Evolutionary conservation across 2,888 invertebrate species (phyloP).

Genomic region (Agriotes lineatus): DNA sequence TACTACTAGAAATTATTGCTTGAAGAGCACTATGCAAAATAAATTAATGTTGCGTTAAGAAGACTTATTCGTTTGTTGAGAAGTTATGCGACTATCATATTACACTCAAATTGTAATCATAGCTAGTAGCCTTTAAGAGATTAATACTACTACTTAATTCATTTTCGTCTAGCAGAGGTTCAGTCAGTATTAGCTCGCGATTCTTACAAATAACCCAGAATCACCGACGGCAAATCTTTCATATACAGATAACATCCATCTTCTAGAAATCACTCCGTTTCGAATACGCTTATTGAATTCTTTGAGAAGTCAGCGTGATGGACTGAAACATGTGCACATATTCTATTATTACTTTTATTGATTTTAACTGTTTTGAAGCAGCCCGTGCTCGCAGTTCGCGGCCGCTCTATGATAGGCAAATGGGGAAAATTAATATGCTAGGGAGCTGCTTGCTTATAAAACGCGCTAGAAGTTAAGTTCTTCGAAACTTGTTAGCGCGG

Average conservation of each 20-base stretch:
- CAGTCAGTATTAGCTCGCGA: constrained; percentile 37
- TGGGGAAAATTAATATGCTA: constrained; percentile 29
- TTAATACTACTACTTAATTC: too few species aligned
- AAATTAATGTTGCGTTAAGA: too few species aligned
- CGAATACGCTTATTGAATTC: constrained; percentile 60
- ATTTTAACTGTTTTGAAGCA: constrained; percentile 31
- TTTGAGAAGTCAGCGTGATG: constrained; percentile 61
- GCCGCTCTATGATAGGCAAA: constrained; percentile 12
- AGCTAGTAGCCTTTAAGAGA: too few species aligned
- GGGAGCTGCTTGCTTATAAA: constrained; percentile 29
- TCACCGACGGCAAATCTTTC: constrained; percentile 30
- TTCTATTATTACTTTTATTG: constrained; percentile 61
- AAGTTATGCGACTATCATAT: too few species aligned
- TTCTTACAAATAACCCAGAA: constrained; percentile 34
- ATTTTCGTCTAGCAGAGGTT: too few species aligned
- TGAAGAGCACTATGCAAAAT: too few species aligned
- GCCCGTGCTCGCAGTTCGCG: background rate
- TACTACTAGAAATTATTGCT: too few species aligned
- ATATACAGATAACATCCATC: constrained; percentile 58
- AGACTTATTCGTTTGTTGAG: too few species aligned
- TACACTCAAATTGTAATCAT: too few species aligned
- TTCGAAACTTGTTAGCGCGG: constrained; percentile 29
- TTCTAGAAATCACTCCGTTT: constrained; percentile 54
- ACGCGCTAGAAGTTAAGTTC: constrained; percentile 30
- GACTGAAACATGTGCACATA: constrained; percentile 63